phyloP scores from a whole-genome alignment of 2,888 invertebrate species.

The Dyspetes luteomarginatus region DNA sequence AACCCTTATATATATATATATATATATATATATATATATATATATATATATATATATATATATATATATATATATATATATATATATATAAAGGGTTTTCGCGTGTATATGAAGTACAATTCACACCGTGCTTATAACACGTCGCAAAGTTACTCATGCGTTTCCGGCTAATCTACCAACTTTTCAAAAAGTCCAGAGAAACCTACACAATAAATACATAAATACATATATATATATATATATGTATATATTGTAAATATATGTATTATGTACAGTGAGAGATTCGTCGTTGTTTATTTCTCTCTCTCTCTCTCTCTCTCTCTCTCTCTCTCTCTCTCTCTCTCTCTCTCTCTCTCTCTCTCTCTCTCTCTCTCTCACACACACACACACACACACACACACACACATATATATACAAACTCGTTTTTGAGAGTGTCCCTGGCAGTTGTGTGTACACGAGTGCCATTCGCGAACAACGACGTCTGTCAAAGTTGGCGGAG shows the following conservation, averaged over 20 bases:
- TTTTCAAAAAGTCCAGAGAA: constrained; percentile 47
- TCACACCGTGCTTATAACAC: background rate
- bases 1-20: background rate
- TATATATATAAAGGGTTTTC: too few species aligned
- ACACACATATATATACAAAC: too few species aligned
- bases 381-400: too few species aligned
- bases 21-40: constrained; percentile 4
- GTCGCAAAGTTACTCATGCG: constrained; percentile 44
- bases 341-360: too few species aligned
- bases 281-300: too few species aligned
- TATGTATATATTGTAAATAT: background rate
- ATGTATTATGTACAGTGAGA: background rate
- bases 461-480: constrained; percentile 32
- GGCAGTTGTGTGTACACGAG: background rate
- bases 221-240: background rate
- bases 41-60: background rate
- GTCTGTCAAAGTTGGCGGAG: constrained; percentile 52
- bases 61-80: constrained; percentile 3
- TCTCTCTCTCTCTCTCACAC: too few species aligned
- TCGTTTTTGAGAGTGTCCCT: background rate
- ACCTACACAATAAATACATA: background rate
- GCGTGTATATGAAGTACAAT: background rate
- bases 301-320: too few species aligned
- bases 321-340: too few species aligned
- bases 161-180: constrained; percentile 61